These are phyloP conservation scores for Danaus melanippus DNA, from an alignment of 1,140 invertebrate species.

Conservation along the genomic window DNA sequence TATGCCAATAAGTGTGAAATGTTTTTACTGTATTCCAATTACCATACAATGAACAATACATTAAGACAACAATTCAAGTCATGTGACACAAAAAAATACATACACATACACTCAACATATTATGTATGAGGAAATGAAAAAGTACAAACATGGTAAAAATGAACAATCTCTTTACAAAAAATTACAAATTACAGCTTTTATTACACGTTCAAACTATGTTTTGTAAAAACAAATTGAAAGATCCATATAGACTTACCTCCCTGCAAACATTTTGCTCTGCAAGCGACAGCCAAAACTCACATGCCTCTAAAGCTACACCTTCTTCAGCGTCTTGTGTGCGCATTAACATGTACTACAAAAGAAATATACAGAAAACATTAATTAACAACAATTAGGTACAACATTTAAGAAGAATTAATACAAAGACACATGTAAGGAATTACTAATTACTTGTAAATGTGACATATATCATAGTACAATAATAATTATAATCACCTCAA, in stretches of 20 bases:
- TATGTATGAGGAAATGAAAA: background rate
- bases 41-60: too few species aligned
- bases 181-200: too few species aligned
- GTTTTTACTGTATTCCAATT: too few species aligned
- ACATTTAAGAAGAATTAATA: background rate
- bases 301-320: slow-evolving; percentile 96
- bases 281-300: slow-evolving; percentile 98
- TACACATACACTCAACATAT: too few species aligned
- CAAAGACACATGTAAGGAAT: too few species aligned
- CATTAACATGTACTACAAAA: slow-evolving; percentile 91
- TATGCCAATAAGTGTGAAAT: too few species aligned
- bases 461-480: background rate
- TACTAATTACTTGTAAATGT: too few species aligned
- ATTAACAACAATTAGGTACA: background rate
- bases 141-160: background rate
- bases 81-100: background rate
- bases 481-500: slow-evolving; percentile 79
- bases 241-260: slow-evolving; percentile 69
- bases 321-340: slow-evolving; percentile 96
- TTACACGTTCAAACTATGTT: too few species aligned
- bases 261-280: slow-evolving; percentile 97
- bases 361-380: slow-evolving; percentile 4
- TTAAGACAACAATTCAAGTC: background rate
- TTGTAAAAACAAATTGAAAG: background rate
- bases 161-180: background rate